Evolutionary conservation across 2,797 vertebrate species (phyloP).

Genomic region (Buceros bicornis): DNA sequence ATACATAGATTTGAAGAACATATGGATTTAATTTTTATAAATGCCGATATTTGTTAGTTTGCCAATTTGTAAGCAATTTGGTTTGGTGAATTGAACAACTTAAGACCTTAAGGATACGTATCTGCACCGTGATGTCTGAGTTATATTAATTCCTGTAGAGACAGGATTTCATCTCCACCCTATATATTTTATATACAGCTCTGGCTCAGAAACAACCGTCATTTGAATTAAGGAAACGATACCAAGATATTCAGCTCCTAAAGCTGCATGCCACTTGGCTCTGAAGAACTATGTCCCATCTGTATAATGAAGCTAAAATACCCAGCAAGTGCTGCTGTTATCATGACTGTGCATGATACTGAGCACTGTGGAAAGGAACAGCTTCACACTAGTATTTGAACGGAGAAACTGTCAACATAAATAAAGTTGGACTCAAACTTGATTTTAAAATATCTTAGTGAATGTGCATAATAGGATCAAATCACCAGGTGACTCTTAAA

Average conservation of each 20-base stretch:
- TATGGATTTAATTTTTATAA: conserved; percentile 54
- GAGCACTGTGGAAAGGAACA: neutral
- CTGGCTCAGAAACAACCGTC: neutral
- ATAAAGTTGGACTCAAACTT: conserved; percentile 7
- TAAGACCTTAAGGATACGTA: neutral
- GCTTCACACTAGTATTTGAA: neutral
- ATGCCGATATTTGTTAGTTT: conserved; percentile 41
- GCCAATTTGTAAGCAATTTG: conserved; percentile 64
- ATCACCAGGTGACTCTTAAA: neutral
- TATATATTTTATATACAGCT: neutral
- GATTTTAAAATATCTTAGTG: neutral
- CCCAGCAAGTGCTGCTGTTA: neutral
- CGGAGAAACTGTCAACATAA: neutral
- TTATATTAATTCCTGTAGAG: conserved; percentile 5
- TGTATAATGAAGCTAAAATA: conserved; percentile 9
- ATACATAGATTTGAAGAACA: conserved; percentile 56
- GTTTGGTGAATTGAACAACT: conserved; percentile 43
- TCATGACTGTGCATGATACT: neutral
- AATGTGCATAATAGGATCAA: neutral
- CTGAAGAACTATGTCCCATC: neutral
- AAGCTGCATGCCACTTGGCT: neutral
- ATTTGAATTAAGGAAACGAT: neutral
- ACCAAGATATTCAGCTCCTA: neutral
- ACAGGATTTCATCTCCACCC: neutral
- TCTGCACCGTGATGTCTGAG: neutral